phyloP scores from a whole-genome alignment of 1,140 invertebrate genomes.

The Euura saliciscinereae region DNA sequence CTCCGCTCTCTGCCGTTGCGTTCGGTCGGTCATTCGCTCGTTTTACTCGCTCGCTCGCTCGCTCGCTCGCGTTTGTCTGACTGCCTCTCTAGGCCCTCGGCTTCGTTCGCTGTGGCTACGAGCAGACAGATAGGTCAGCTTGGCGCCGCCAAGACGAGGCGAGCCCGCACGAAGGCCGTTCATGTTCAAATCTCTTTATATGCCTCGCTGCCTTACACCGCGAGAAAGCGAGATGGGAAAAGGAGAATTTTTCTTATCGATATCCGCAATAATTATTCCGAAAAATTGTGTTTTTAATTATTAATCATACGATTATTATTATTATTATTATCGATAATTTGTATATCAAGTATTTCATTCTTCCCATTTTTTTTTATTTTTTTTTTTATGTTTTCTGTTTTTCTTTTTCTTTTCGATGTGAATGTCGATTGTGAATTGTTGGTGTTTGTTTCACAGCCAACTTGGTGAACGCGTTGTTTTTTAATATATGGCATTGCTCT shows the following conservation, averaged over 20 bases:
- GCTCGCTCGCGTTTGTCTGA: constrained; percentile 1
- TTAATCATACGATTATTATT: too few species aligned
- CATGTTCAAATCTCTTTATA: constrained; percentile 6
- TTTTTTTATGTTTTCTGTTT: too few species aligned
- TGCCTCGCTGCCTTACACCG: neutral
- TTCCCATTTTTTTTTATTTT: too few species aligned
- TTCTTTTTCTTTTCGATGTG: too few species aligned
- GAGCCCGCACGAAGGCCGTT: constrained; percentile 40
- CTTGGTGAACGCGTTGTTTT: too few species aligned
- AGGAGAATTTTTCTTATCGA: too few species aligned
- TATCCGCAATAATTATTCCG: too few species aligned
- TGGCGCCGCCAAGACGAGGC: constrained; percentile 45
- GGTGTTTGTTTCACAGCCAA: too few species aligned
- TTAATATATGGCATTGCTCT: neutral
- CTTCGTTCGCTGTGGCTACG: neutral
- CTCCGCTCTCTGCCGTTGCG: neutral
- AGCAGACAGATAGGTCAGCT: constrained; percentile 47
- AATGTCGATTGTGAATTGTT: too few species aligned
- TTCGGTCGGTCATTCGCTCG: neutral
- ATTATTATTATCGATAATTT: too few species aligned
- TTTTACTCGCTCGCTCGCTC: neutral
- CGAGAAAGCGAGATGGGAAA: neutral
- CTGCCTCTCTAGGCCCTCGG: neutral
- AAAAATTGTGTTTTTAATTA: too few species aligned
- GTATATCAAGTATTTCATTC: too few species aligned